Conservation (phyloP, 2,888 invertebrate genomes). For the Drosophila leonis region DNA sequence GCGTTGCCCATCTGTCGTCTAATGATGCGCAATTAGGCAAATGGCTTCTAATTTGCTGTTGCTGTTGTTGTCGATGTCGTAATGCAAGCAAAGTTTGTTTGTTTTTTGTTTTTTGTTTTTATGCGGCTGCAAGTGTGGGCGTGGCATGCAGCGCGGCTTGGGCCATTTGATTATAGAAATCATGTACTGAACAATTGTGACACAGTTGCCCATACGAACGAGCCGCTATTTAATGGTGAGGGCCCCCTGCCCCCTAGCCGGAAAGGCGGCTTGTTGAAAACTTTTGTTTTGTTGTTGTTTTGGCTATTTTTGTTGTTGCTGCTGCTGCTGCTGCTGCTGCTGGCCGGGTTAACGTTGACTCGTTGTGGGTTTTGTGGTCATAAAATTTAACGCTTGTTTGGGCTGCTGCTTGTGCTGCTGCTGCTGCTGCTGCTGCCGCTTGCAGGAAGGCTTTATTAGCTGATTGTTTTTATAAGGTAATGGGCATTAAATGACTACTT, state of each 20-base stretch:
- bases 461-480: slow-evolving; percentile 60
- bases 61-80: slow-evolving; percentile 21
- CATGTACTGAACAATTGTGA: slow-evolving; percentile 66
- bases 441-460: slow-evolving; percentile 64
- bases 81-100: slow-evolving; percentile 43
- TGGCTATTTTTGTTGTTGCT: slow-evolving; percentile 6
- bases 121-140: slow-evolving; percentile 33
- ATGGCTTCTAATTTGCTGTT: slow-evolving; percentile 49
- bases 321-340: slow-evolving; percentile 28
- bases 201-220: slow-evolving; percentile 63
- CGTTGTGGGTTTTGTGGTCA: slow-evolving; percentile 69
- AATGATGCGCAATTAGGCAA: slow-evolving; percentile 62
- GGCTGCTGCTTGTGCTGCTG: slow-evolving; percentile 38
- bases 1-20: slow-evolving; percentile 35
- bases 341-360: slow-evolving; percentile 38
- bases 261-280: slow-evolving; percentile 71
- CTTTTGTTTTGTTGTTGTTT: slow-evolving; percentile 44
- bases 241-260: slow-evolving; percentile 35
- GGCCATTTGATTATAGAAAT: slow-evolving; percentile 61
- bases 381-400: slow-evolving; percentile 71
- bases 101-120: not conserved
- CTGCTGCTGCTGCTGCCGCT: slow-evolving; percentile 20
- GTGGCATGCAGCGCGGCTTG: slow-evolving; percentile 44
- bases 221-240: slow-evolving; percentile 26
- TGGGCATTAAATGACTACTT: slow-evolving; percentile 59